Conservation (phyloP, 2,888 invertebrate genomes). For the Branchipolynoe longqiensis region DNA sequence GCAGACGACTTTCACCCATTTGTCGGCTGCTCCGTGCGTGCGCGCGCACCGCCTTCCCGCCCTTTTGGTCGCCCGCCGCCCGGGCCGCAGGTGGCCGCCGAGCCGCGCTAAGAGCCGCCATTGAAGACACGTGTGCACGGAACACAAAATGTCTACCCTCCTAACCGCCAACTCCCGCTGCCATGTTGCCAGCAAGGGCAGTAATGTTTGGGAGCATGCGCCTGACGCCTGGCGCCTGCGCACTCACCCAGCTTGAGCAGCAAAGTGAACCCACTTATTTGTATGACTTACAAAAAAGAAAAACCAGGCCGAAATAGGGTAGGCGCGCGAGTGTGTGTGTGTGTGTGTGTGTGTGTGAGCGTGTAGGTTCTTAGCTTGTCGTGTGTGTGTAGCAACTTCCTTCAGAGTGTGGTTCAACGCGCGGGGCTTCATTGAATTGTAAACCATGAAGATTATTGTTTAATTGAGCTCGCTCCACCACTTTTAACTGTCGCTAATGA, state of each 20-base stretch:
- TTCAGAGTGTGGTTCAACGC: constrained; percentile 3
- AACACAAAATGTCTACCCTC: constrained; percentile 12
- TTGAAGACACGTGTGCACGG: constrained; percentile 33
- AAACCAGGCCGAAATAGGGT: no score
- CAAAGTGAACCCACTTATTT: no score
- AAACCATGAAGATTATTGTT: constrained; percentile 43
- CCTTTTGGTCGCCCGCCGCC: background rate
- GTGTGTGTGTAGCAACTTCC: background rate
- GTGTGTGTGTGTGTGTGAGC: background rate
- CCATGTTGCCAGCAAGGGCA: background rate
- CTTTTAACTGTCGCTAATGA: no score
- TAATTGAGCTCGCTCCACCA: constrained; percentile 36
- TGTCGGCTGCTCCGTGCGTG: background rate
- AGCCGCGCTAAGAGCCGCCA: constrained; percentile 40
- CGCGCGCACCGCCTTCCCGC: background rate
- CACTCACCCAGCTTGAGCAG: no score
- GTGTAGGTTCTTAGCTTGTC: no score
- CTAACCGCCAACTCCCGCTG: background rate
- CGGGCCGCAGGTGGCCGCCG: constrained; percentile 46
- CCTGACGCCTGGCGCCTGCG: no score
- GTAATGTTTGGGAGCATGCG: constrained; percentile 24
- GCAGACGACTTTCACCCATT: background rate
- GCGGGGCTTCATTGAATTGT: constrained; percentile 12
- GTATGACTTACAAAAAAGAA: no score
- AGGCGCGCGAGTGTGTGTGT: background rate